These are phyloP conservation scores for Chamaea fasciata DNA, from an alignment of 2,113 vertebrate genomes.

Conservation along the genomic window DNA sequence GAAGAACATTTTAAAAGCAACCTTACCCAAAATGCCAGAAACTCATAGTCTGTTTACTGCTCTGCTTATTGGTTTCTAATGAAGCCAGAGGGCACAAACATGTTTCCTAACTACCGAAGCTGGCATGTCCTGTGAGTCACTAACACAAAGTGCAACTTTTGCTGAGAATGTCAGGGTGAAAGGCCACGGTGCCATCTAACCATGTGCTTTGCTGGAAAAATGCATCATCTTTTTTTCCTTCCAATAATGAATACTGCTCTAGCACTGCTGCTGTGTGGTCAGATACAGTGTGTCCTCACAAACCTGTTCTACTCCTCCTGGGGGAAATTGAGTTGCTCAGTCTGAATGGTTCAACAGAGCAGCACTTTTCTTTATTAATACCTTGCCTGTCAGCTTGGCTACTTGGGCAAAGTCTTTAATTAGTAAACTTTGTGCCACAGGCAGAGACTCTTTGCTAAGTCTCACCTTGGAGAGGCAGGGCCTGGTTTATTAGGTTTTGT, in stretches of 20 bases:
- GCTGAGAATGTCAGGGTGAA: constrained; percentile 42
- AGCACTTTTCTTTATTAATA: neutral
- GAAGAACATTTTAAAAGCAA: constrained; percentile 32
- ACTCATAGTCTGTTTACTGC: neutral
- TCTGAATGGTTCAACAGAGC: neutral
- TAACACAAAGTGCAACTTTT: constrained; percentile 24
- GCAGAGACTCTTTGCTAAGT: neutral
- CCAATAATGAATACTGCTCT: neutral
- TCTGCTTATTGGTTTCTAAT: neutral
- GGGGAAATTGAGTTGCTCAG: neutral
- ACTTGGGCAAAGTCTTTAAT: neutral
- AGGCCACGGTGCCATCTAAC: neutral
- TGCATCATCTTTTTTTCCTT: neutral
- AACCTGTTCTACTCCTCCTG: neutral
- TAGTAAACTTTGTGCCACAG: neutral
- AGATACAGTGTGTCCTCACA: neutral
- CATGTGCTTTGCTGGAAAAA: neutral
- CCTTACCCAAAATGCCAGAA: constrained; percentile 40
- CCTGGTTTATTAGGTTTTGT: neutral
- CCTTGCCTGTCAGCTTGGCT: neutral
- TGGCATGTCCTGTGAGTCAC: neutral
- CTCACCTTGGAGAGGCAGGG: neutral
- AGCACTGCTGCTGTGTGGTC: neutral
- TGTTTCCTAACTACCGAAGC: constrained; percentile 32
- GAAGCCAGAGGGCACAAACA: constrained; percentile 10